Evolutionary conservation across 2,888 invertebrate genomes (phyloP).

Genomic region (Dicyrtoma fusca): DNA sequence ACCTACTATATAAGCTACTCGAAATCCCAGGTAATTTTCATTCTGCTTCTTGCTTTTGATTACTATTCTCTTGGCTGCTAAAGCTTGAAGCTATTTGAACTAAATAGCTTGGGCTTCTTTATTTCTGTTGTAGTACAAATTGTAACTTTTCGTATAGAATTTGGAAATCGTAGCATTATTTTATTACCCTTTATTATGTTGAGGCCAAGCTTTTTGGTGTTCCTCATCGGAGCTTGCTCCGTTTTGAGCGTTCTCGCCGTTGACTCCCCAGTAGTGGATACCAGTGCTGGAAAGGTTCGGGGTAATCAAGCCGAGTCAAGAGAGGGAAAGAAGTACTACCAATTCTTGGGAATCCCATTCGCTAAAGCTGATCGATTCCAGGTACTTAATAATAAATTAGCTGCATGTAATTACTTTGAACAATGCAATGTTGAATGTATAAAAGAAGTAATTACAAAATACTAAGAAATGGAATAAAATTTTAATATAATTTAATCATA

Average conservation of each 20-base stretch:
- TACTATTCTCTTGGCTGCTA: too few species aligned
- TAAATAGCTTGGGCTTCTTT: too few species aligned
- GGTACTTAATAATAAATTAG: conserved; percentile 14
- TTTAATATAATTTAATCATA: background rate
- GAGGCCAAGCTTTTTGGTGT: background rate
- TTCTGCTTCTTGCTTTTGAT: too few species aligned
- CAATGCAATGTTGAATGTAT: too few species aligned
- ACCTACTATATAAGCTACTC: too few species aligned
- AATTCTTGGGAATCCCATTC: conserved; percentile 25
- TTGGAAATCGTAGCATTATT: too few species aligned
- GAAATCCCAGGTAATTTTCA: too few species aligned
- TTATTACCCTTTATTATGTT: background rate
- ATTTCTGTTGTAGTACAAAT: too few species aligned
- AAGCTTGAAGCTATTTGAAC: too few species aligned
- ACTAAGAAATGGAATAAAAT: background rate
- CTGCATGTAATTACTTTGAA: background rate
- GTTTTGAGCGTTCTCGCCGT: background rate
- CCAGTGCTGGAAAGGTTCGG: conserved; percentile 1
- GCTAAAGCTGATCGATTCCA: conserved; percentile 43
- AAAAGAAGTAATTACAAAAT: too few species aligned
- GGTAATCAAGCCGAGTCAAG: background rate
- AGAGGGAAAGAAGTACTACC: background rate
- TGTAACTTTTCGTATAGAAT: too few species aligned
- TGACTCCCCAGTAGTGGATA: background rate
- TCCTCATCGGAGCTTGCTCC: too few species aligned